These are phyloP conservation scores for Kuschelorhynchus macadamiae DNA, from an alignment of 2,888 invertebrate genomes.

Conservation along the genomic window DNA sequence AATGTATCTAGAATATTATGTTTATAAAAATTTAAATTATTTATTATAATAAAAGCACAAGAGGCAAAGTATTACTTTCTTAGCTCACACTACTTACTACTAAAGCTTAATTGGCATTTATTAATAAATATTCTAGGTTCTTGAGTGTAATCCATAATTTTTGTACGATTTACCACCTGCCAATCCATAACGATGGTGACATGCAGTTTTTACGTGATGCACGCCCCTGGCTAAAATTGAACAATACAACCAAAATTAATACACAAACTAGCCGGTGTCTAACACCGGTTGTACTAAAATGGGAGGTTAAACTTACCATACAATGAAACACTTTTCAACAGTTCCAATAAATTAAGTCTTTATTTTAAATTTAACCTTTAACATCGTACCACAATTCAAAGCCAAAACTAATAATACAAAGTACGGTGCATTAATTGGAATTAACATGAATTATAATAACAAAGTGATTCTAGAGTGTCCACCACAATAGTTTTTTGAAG, in stretches of 20 bases:
- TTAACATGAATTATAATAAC: conserved; percentile 43
- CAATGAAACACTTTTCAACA: conserved; percentile 47
- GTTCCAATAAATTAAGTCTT: conserved; percentile 46
- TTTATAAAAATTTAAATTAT: too few species aligned
- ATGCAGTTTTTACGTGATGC: conserved; percentile 5
- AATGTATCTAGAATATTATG: too few species aligned
- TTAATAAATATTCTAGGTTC: too few species aligned
- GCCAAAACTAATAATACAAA: conserved; percentile 20
- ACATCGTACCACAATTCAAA: conserved; percentile 34
- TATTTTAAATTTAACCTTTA: conserved; percentile 47
- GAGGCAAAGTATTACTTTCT: too few species aligned
- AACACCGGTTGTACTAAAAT: conserved; percentile 30
- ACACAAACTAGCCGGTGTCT: conserved; percentile 27
- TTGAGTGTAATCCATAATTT: too few species aligned
- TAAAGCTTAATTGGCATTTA: too few species aligned
- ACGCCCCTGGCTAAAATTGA: conserved; percentile 30
- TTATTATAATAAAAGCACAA: too few species aligned
- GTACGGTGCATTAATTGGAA: conserved; percentile 39
- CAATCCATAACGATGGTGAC: conserved; percentile 17
- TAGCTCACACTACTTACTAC: too few species aligned
- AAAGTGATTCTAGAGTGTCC: conserved; percentile 28
- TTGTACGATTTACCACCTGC: conserved; percentile 21
- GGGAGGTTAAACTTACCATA: conserved; percentile 48
- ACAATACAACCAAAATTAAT: conserved; percentile 34
- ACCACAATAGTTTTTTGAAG: conserved; percentile 37